Base-by-base conservation (phyloP, 2,888 invertebrate genomes). In the Autographa gamma region DNA sequence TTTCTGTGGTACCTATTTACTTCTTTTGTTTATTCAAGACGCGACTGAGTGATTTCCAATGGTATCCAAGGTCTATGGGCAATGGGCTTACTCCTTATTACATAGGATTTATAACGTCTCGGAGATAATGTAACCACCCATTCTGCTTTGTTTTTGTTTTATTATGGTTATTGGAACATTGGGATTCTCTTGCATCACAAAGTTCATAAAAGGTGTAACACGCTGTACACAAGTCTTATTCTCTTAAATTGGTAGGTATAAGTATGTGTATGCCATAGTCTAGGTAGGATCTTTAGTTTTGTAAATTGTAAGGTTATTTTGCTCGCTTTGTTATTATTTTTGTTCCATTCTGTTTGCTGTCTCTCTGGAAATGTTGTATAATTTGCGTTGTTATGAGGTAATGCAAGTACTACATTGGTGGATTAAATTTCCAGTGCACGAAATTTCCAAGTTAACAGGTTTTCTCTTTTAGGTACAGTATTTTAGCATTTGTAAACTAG, bases 381-480 rank as follows among this genome's bases (percentile, higher is more conserved):
- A 69, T 69, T 66, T 66, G 11, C 19, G 63, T 71, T 71, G 62
- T 63, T 69, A 71, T 68, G 65, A 54, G 34, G 1, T 54, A 43
- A 38, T 41, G 13, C 62, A n/a, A 62, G 48, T 18, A 52, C 16
- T n/a, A 9, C 61, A 48, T 34, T 19, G 19, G 9, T 25, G 25
- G 38, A 58, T 41, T 34, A 38, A 13, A 60, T 19, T 64, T 60
- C 25, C 32, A 9, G 19, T 48, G 31, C 19, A n/a, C 0, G 5
- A n/a, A 56, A 16, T 48, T 61, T 54, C 19, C 19, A 19, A 54
- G 18, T 19, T 54, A 19, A 19, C 18, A 19, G 54, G 54, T 54
- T 18, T 52, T 54, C 18, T 54, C 18, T 54, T 18, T 19, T 54
- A n/a, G n/a, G n/a, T n/a, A 54, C 8, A 18, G 52, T 18, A 8